Evolutionary conservation across 2,888 invertebrate genomes (phyloP), one percentile per base, ranked within the genome.

Genomic region (Drosophila prostipennis): DNA sequence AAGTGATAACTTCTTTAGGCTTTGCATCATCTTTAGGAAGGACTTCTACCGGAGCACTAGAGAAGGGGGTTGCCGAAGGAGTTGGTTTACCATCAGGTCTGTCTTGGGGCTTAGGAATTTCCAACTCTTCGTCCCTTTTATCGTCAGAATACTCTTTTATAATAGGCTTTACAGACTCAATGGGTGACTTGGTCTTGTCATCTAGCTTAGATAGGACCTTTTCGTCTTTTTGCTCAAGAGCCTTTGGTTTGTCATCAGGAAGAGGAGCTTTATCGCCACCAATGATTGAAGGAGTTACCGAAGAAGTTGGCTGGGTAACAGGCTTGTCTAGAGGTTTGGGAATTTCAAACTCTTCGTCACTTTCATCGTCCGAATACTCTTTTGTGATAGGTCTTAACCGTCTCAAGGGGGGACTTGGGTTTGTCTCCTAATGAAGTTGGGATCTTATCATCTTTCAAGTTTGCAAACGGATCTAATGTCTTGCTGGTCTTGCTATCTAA

Each of bases 351-450:
- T 45, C 45, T n/a, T 45, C 45, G n/a, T 26, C 45, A n/a, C 8
- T n/a, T 14, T 45, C 45, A 8, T 45, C 45, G 45, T 45, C 45
- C 2, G 45, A 48, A 45, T 45, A 45, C 4, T 8, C 26, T 51
- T 45, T 45, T 5, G 26, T 8, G 10, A n/a, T 45, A 2, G 26
- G 26, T n/a, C 14, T 29, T 29, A 1, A 14, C 29, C 4, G 45
- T 7, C 26, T 26, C 54, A 32, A 40, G 32, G 3, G 59, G 59
- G 13, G 55, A 60, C 34, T 61, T 42, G 5, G 19, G 19, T 4
- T 19, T 42, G 13, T 23, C 42, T 8, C 11, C 42, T 13, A 19
- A 11, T 3, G 16, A 52, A 26, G 53, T 56, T n/a, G 39, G 13
- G 10, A 43, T 49, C 32, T 46, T n/a, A 13, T 46, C 23, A 7